Evolutionary conservation across 2,113 vertebrate genomes (phyloP).

Genomic region (Pelvicachromis taeniatus): DNA sequence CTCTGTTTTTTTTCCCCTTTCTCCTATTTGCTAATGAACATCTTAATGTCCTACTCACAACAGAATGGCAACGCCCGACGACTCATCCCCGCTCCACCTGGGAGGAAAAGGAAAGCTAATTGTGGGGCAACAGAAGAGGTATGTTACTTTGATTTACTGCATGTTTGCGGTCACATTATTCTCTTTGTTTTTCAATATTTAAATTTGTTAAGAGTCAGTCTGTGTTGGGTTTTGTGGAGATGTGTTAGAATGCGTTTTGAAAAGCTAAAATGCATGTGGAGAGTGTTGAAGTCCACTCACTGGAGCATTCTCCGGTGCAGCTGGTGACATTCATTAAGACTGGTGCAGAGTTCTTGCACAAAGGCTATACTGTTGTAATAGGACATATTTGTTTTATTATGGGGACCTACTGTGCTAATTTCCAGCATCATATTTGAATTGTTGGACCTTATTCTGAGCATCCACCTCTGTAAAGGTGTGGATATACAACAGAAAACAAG

Average conservation of each 20-base stretch:
- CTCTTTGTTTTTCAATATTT: neutral
- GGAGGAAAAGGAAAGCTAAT: constrained; percentile 87
- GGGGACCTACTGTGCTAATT: neutral
- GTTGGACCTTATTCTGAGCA: neutral
- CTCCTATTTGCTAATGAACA: neutral
- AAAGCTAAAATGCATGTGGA: neutral
- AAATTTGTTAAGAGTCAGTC: neutral
- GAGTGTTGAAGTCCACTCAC: neutral
- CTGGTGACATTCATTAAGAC: neutral
- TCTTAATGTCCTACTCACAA: neutral
- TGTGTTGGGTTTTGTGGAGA: neutral
- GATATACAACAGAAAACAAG: neutral
- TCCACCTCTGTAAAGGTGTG: neutral
- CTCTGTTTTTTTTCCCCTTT: neutral
- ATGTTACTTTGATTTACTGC: neutral
- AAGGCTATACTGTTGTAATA: neutral
- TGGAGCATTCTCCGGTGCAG: neutral
- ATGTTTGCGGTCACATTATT: neutral
- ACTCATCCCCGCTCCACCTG: constrained; percentile 78
- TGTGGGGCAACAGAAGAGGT: constrained; percentile 87
- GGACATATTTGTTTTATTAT: neutral
- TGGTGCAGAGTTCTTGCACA: neutral
- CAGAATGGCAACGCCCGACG: constrained; percentile 85
- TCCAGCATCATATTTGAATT: neutral
- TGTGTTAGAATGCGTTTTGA: neutral